Percentiles rank a stretch among this genome's conserved stretches.
Conservation (phyloP, 2,888 invertebrate genomes). For the Mythimna pallens region DNA sequence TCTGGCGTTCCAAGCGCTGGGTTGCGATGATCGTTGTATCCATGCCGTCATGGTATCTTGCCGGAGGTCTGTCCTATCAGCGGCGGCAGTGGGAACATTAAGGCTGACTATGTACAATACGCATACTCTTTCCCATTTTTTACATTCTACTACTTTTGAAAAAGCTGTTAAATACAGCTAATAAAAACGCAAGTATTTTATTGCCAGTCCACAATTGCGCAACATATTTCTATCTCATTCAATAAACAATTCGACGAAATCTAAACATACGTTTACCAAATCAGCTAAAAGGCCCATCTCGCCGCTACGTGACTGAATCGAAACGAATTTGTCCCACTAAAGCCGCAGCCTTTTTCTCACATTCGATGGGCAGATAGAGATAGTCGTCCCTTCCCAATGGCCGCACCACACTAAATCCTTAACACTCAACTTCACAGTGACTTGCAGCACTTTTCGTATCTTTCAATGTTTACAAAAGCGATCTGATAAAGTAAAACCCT, state of each 20-base stretch:
- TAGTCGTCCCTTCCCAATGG: conserved; percentile 85
- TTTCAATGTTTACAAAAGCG: conserved; percentile 71
- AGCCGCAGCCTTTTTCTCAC: conserved; percentile 86
- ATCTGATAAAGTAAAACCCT: conserved; percentile 60
- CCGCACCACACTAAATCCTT: conserved; percentile 84
- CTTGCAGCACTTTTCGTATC: conserved; percentile 76
- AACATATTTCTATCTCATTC: conserved; percentile 78
- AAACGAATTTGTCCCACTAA: conserved; percentile 88
- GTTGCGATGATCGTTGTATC: too few relatives aligned
- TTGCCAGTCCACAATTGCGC: conserved; percentile 31
- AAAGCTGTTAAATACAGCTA: conserved; percentile 2
- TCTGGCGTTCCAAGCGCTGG: too few relatives aligned
- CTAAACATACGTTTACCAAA: conserved; percentile 86
- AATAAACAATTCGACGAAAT: conserved; percentile 82
- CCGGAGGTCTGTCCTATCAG: too few relatives aligned
- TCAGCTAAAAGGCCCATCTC: conserved; percentile 87
- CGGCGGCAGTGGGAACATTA: too few relatives aligned
- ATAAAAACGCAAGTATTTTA: conserved; percentile 20
- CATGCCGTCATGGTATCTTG: too few relatives aligned
- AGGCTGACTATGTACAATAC: neutral
- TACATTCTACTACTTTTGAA: neutral
- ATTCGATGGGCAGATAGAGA: conserved; percentile 87
- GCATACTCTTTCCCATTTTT: neutral
- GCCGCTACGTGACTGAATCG: conserved; percentile 87
- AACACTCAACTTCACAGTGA: conserved; percentile 83